phyloP scores from a whole-genome alignment of 2,797 vertebrate species.

The Melanotaenia pygmaea region DNA sequence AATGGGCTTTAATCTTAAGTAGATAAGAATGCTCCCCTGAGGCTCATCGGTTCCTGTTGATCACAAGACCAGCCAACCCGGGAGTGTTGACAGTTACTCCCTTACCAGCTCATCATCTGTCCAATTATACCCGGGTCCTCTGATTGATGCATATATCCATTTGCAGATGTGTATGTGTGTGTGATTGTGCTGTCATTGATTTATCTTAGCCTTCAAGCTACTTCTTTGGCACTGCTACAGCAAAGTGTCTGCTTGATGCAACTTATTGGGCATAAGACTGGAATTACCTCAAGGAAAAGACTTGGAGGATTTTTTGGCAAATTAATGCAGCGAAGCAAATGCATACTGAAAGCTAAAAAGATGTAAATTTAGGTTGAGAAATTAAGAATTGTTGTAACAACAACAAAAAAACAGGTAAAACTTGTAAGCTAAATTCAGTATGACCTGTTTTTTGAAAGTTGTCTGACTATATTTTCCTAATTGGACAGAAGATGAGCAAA shows the following conservation, averaged over 20 bases:
- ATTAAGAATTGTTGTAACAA: neutral
- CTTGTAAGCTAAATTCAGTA: neutral
- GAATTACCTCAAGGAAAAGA: conserved; percentile 1
- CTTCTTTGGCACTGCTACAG: neutral
- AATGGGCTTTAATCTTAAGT: conserved; percentile 29
- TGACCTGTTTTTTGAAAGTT: conserved; percentile 27
- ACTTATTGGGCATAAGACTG: neutral
- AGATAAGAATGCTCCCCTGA: conserved; percentile 41
- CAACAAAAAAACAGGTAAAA: neutral
- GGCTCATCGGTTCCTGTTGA: conserved; percentile 53
- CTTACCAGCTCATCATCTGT: conserved; percentile 49
- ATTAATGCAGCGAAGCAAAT: neutral
- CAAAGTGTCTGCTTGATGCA: neutral
- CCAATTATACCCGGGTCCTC: conserved; percentile 46
- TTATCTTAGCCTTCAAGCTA: conserved; percentile 3
- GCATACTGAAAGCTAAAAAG: neutral
- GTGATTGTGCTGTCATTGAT: conserved; percentile 14
- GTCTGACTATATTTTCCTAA: conserved; percentile 11
- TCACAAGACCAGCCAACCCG: conserved; percentile 56
- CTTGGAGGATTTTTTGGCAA: neutral
- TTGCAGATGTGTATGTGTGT: conserved; percentile 1
- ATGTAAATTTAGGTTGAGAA: neutral
- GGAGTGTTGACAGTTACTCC: conserved; percentile 61
- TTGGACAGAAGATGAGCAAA: neutral
- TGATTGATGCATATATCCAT: conserved; percentile 28